Evolutionary conservation across 2,113 vertebrate species (phyloP).

Genomic region (Capreolus pygargus): DNA sequence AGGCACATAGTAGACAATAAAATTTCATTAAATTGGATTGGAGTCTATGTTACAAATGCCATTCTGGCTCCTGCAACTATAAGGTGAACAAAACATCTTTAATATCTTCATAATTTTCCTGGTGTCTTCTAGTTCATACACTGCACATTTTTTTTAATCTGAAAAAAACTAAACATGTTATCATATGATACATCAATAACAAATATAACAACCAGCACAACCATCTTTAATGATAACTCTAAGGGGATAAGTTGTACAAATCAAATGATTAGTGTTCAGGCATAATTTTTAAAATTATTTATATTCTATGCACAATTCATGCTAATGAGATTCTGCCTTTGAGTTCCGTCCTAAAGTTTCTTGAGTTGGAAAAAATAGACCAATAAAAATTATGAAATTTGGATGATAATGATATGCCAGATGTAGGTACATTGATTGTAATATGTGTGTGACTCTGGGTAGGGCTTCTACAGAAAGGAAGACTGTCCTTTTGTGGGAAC

Average conservation of each 20-base stretch:
- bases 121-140: neutral
- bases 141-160: neutral
- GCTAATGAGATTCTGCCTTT: neutral
- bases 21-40: neutral
- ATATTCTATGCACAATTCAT: neutral
- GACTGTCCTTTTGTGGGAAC: neutral
- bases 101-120: neutral
- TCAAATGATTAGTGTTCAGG: neutral
- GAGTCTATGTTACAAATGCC: neutral
- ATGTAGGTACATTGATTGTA: neutral
- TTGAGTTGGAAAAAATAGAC: neutral
- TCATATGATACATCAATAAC: neutral
- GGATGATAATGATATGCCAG: neutral
- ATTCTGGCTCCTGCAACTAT: neutral
- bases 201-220: neutral
- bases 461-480: neutral
- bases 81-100: neutral
- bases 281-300: neutral
- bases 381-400: neutral
- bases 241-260: neutral
- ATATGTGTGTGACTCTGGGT: neutral
- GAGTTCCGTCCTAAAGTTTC: neutral
- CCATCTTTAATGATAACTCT: neutral
- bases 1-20: neutral
- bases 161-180: neutral